Evolutionary conservation across 1,140 invertebrate genomes (phyloP).

Genomic region (Agrypnia vestita): DNA sequence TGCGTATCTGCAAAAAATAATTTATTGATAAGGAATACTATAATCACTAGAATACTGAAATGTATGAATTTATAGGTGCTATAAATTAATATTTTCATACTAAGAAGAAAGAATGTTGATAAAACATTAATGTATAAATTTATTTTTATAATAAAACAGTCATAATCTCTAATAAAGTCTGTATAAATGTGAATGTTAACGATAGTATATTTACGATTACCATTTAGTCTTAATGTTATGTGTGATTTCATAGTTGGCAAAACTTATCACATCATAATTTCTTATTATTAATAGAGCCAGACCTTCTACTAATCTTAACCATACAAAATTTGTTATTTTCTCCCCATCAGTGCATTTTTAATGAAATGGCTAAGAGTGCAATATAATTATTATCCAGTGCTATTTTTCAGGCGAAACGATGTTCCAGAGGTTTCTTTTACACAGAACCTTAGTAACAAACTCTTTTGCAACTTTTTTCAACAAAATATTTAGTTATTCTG

Average conservation of each 20-base stretch:
- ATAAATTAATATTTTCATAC: conserved; percentile 1
- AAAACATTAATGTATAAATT: conserved; percentile 8
- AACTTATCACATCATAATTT: background rate
- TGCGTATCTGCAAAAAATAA: too few relatives aligned
- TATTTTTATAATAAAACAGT: conserved; percentile 41
- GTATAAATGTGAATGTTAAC: conserved; percentile 33
- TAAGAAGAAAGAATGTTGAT: conserved; percentile 5
- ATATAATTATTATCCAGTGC: too few relatives aligned
- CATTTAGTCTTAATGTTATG: conserved; percentile 2
- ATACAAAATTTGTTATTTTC: background rate
- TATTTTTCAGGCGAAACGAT: too few relatives aligned
- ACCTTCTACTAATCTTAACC: background rate
- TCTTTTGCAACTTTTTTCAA: too few relatives aligned
- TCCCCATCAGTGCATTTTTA: too few relatives aligned
- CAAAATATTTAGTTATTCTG: too few relatives aligned
- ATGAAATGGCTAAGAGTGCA: too few relatives aligned
- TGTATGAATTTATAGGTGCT: conserved; percentile 32
- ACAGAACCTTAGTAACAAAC: too few relatives aligned
- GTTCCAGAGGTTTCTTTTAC: too few relatives aligned
- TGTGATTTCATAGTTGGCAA: background rate
- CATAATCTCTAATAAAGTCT: conserved; percentile 40
- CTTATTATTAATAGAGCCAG: background rate
- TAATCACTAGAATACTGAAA: background rate
- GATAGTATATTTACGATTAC: conserved; percentile 15
- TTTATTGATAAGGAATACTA: background rate